phyloP scores from a whole-genome alignment of 2,113 vertebrate species.

The Scalopus aquaticus region DNA sequence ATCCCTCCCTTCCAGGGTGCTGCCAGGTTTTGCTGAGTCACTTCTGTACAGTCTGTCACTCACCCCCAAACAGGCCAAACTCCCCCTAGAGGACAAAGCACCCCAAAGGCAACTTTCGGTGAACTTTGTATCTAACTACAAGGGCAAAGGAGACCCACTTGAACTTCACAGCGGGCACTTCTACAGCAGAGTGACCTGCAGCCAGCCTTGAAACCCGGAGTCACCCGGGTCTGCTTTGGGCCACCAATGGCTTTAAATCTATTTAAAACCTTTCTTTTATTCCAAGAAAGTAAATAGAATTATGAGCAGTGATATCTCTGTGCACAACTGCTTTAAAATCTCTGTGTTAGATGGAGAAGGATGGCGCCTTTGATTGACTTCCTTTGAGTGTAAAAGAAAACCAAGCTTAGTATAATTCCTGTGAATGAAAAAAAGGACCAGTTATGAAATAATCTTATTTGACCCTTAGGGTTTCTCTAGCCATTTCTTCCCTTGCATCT shows the following conservation, averaged over 20 bases:
- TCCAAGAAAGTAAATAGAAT: background rate
- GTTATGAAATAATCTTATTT: background rate
- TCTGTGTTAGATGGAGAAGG: background rate
- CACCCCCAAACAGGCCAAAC: background rate
- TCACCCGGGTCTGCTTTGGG: background rate
- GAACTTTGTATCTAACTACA: background rate
- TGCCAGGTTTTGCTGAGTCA: background rate
- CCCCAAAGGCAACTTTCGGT: background rate
- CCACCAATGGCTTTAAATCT: background rate
- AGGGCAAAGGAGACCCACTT: background rate
- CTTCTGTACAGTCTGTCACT: background rate
- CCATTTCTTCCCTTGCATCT: background rate
- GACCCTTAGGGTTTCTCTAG: background rate
- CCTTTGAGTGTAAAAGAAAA: conserved; percentile 14
- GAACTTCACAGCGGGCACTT: background rate
- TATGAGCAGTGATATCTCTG: background rate
- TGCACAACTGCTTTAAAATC: background rate
- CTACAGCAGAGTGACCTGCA: background rate
- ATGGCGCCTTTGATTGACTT: background rate
- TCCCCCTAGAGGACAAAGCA: background rate
- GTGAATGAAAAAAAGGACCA: background rate
- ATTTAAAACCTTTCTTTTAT: background rate
- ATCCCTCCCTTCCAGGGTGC: background rate
- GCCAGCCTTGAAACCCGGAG: background rate
- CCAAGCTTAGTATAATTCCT: background rate